A percentile compares a stretch with the other conserved stretches of the same genome.
phyloP scores from a whole-genome alignment of 2,113 vertebrate genomes.

The Sinocyclocheilus anophthalmus region DNA sequence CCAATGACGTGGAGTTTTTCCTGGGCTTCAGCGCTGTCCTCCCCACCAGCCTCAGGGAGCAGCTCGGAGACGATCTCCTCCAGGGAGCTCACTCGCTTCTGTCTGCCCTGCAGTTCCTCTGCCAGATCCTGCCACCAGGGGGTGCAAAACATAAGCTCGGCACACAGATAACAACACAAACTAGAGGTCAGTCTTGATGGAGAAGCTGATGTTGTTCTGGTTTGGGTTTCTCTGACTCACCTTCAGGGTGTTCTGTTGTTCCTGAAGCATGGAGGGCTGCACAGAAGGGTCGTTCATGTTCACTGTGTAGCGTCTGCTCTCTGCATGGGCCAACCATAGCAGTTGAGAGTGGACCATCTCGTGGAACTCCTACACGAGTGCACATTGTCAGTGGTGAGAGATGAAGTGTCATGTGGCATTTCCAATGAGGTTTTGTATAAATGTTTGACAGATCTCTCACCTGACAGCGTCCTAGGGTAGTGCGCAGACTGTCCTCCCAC shows the following conservation, averaged over 20 bases:
- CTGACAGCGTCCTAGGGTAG: conserved; percentile 83
- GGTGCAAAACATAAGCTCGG: conserved; percentile 13
- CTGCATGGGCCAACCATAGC: conserved; percentile 85
- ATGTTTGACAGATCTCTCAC: conserved; percentile 63
- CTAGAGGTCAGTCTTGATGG: not conserved
- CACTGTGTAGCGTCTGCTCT: conserved; percentile 75
- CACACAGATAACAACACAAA: not conserved
- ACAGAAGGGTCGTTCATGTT: conserved; percentile 67
- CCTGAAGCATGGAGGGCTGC: conserved; percentile 64
- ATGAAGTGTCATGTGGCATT: not conserved
- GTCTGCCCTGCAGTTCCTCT: conserved; percentile 78
- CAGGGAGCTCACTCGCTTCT: conserved; percentile 77
- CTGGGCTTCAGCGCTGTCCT: conserved; percentile 77
- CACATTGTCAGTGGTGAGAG: not conserved
- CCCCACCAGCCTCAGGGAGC: conserved; percentile 71
- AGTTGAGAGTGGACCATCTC: conserved; percentile 82
- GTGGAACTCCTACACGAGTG: conserved; percentile 84
- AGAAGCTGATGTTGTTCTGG: not conserved
- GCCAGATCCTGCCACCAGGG: conserved; percentile 78
- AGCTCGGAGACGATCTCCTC: conserved; percentile 83
- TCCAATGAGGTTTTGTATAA: not conserved
- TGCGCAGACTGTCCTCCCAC: conserved; percentile 80
- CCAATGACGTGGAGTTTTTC: conserved; percentile 87
- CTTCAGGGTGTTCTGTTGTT: conserved; percentile 72
- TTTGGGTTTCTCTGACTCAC: conserved; percentile 67